phyloP scores from a whole-genome alignment of 2,797 vertebrate genomes.

The Spea hammondii region DNA sequence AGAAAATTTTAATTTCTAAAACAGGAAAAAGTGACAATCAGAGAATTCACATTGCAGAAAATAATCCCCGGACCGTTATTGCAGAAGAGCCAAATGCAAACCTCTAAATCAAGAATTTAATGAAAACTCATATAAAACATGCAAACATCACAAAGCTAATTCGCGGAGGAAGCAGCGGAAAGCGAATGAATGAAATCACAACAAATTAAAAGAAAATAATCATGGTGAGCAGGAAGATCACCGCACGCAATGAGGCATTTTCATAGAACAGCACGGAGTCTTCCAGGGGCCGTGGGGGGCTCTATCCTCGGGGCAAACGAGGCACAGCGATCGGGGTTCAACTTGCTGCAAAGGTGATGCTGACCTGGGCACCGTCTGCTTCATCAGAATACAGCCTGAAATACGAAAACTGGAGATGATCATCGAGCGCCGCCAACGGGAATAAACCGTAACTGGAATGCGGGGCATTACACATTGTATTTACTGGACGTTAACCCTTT shows the following conservation, averaged over 20 bases:
- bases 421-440: no score
- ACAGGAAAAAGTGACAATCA: background rate
- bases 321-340: constrained; percentile 5
- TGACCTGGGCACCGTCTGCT: background rate
- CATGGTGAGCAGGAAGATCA: background rate
- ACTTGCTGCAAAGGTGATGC: constrained; percentile 13
- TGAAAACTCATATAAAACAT: background rate
- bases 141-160: constrained; percentile 26
- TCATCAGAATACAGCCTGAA: constrained; percentile 1
- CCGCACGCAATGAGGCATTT: constrained; percentile 16
- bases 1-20: background rate
- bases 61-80: background rate
- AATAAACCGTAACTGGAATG: no score
- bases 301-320: constrained; percentile 1
- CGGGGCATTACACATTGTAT: no score
- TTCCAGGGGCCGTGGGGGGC: constrained; percentile 19
- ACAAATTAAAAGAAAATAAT: background rate
- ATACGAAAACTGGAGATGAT: background rate
- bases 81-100: background rate
- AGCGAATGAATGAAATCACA: background rate
- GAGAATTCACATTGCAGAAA: background rate
- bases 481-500: no score
- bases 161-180: background rate
- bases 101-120: background rate
- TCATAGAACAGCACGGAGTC: constrained; percentile 6